These are phyloP conservation scores for Drosophila rufa DNA, from an alignment of 1,140 invertebrate genomes.

Conservation along the genomic window DNA sequence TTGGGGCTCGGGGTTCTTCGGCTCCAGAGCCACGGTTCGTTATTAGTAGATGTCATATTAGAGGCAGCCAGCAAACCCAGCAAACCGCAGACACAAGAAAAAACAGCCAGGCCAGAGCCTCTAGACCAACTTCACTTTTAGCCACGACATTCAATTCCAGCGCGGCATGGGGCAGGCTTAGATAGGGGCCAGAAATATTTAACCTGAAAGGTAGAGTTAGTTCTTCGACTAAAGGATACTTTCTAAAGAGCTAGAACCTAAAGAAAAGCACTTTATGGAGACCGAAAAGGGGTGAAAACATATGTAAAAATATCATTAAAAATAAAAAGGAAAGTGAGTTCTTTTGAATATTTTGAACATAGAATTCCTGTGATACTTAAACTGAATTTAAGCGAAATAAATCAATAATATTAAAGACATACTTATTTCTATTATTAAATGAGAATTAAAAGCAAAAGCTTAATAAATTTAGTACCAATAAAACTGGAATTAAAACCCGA, in stretches of 20 bases:
- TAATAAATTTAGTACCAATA: no score
- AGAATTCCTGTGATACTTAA: no score
- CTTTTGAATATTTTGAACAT: neutral
- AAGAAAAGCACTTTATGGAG: no score
- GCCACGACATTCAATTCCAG: conserved; percentile 75
- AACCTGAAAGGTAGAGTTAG: neutral
- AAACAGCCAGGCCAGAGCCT: conserved; percentile 32
- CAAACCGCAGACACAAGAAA: conserved; percentile 32
- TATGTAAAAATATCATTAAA: neutral
- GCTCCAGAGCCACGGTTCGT: conserved; percentile 38
- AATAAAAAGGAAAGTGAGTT: neutral
- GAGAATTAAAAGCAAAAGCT: no score
- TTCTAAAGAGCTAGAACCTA: neutral
- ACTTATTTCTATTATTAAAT: no score
- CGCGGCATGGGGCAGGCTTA: conserved; percentile 60
- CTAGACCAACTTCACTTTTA: conserved; percentile 66
- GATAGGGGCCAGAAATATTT: conserved; percentile 22
- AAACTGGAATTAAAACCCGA: no score
- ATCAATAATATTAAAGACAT: neutral
- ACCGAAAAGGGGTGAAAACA: neutral
- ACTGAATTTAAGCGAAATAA: no score
- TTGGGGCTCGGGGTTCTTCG: neutral
- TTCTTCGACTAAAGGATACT: conserved; percentile 2
- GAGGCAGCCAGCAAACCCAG: conserved; percentile 39
- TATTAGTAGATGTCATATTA: conserved; percentile 82